Evolutionary conservation across 2,113 vertebrate genomes (phyloP), one percentile per base, ranked within the genome.

Genomic region (Dolichotis patagonum): DNA sequence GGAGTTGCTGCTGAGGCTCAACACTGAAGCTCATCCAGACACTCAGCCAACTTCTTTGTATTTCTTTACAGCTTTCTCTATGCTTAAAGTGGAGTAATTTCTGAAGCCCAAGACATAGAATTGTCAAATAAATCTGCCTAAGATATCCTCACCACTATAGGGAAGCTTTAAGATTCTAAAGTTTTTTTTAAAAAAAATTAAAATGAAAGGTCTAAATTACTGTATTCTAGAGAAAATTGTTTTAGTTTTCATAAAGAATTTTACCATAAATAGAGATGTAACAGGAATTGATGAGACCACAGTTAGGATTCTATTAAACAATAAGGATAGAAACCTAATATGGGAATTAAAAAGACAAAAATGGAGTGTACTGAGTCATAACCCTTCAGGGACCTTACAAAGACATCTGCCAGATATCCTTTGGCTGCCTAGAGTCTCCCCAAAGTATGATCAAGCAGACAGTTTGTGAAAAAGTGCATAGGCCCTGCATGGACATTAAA

Each of bases 1-100:
- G 75, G 43, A 60, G 41, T 63, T 89, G 81, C 54, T 83, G 56
- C 38, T 38, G 46, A 43, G 77, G 28, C 14, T 22, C 90, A 60
- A 12, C 54, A 65, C n/a, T 73, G n/a, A 78, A 46, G 56, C 7
- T 9, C 86, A 73, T 81, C 22, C 41, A 73, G 85, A 85, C 28
- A 67, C 65, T 93, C 56, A 46, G 5, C 69, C 9, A 62, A 62
- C 43, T 89, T 93, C 22, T 75, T 46, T 38, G 62, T 69, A 83
- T 91, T 91, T 38, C 43, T 94, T 83, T 87, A 49, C 28, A 92
- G 46, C 83, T 96, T 19, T 14, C 49, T 83, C 69, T 32, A 22
- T 96, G 71, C 65, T 89, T 78, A 88, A 41, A 77, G 22, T 75
- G 43, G 63, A 88, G 16, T 67, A 67, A 19, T 81, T 67, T 88